These are phyloP conservation scores for Carterocephalus palaemon DNA, from an alignment of 2,888 invertebrate genomes.

Conservation along the genomic window DNA sequence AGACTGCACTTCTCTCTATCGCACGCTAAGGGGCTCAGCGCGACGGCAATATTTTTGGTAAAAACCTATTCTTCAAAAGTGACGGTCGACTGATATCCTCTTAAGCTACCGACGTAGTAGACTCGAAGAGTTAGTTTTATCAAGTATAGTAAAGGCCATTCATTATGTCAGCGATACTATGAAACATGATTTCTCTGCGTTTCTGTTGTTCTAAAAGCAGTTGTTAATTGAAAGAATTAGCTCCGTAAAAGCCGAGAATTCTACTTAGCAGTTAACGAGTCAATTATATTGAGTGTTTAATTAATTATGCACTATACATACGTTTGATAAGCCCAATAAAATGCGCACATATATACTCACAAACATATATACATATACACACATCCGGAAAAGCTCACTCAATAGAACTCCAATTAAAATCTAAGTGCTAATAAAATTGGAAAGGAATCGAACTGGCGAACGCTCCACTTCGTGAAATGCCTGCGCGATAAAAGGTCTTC, in stretches of 20 bases:
- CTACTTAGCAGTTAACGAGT: slow-evolving; percentile 19
- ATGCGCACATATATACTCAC: slow-evolving; percentile 19
- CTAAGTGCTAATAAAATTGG: slow-evolving; percentile 72
- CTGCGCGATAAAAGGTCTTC: slow-evolving; percentile 76
- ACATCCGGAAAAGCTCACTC: slow-evolving; percentile 39
- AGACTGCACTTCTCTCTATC: no score
- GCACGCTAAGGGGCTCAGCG: no score
- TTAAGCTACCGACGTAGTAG: no score
- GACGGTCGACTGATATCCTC: no score
- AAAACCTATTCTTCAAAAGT: no score
- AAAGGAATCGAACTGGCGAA: slow-evolving; percentile 71
- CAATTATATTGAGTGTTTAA: slow-evolving; percentile 22
- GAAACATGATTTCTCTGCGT: not conserved
- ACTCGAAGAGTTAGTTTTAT: no score
- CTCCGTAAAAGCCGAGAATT: slow-evolving; percentile 12
- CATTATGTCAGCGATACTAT: no score
- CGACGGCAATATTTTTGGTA: no score
- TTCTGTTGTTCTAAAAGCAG: not conserved
- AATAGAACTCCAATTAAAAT: slow-evolving; percentile 71
- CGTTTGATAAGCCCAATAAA: slow-evolving; percentile 22
- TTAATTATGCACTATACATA: slow-evolving; percentile 21
- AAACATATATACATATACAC: slow-evolving; percentile 30
- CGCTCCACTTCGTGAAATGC: slow-evolving; percentile 68
- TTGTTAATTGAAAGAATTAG: slow-evolving; percentile 14
- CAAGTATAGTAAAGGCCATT: no score